Base-by-base conservation (phyloP, 92 coral and sea anemone genomes). In the Porites cylindrica region DNA sequence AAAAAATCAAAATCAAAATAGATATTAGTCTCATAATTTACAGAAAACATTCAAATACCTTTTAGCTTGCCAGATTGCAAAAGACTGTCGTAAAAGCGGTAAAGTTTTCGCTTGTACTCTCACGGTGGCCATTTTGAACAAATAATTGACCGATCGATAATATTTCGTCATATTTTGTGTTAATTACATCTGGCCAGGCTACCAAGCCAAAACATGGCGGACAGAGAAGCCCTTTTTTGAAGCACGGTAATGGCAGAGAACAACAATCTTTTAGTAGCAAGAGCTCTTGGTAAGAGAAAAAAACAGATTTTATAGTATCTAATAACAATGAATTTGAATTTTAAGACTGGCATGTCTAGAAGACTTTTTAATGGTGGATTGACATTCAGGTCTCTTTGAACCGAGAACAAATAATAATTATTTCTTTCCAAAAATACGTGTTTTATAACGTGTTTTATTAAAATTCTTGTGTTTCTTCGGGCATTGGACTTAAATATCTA, bases 121-220 rank as follows among this genome's bases (percentile, higher is more conserved):
- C 11, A 51, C 8, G 29, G 87, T 62, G 56, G 93, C 93, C 93
- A 90, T 90, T 86, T 85, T 71, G 83, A 80, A 66, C 19, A 18
- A 53, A 18, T 61, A 14, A n/a, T n/a, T n/a, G n/a, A n/a, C n/a
- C n/a, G n/a, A n/a, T n/a, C n/a, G n/a, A n/a, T n/a, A 38, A 53
- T 73, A 56, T 90, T 83, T 76, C 93, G 93, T 90, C 93, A 90
- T 85, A 58, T 70, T 58, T 59, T 32, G 12, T 4, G 0, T 9
- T 9, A 4, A 66, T 64, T 32, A 21, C 64, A 21, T 2, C 1
- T 23, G 78, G 86, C 90, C 90, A 86, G 93, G 93, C 50, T 80
- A 70, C 81, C 20, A 14, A 73, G 88, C 61, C 75, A 81, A 90
- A 94, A 90, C 20, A 94, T 92, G 98, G 95, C 91, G 95, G 94